These are phyloP conservation scores for Aplidium turbinatum DNA, from an alignment of 23 tunicate genomes.

Conservation along the genomic window DNA sequence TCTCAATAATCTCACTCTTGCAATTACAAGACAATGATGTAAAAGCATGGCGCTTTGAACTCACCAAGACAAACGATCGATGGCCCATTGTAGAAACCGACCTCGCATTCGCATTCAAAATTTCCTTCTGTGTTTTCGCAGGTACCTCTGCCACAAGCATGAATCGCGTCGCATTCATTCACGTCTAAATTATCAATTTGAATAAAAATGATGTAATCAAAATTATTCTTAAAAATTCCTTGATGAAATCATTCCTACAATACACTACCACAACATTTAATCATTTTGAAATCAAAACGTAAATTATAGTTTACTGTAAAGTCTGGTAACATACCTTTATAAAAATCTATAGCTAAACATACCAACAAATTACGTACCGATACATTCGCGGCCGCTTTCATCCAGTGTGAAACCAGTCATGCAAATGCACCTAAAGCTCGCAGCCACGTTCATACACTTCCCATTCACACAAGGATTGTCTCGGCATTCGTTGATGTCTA, in stretches of 20 bases:
- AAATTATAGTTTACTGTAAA: too few species aligned
- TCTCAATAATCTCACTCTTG: too few species aligned
- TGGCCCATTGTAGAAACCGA: conserved; percentile 95
- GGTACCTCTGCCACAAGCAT: conserved; percentile 87
- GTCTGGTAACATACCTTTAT: too few species aligned
- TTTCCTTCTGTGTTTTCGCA: conserved; percentile 90
- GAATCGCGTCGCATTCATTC: conserved; percentile 60
- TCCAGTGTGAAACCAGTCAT: conserved; percentile 66
- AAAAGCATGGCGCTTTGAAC: too few species aligned
- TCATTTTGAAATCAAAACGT: too few species aligned
- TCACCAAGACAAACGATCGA: conserved; percentile 83
- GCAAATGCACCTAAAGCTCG: conserved; percentile 84
- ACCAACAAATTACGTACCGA: conserved; percentile 30
- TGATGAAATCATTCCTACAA: too few species aligned
- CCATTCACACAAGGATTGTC: conserved; percentile 77
- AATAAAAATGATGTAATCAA: too few species aligned
- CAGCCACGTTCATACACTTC: conserved; percentile 65
- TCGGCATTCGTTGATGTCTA: conserved; percentile 82
- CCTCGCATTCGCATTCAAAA: conserved; percentile 88
- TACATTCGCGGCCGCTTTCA: conserved; percentile 12
- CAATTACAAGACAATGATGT: too few species aligned
- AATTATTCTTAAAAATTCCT: too few species aligned
- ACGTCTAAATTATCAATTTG: too few species aligned
- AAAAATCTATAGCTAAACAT: too few species aligned
- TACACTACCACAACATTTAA: too few species aligned